Base-by-base conservation (phyloP, 2,888 invertebrate genomes). In the Stomorhina lunata region DNA sequence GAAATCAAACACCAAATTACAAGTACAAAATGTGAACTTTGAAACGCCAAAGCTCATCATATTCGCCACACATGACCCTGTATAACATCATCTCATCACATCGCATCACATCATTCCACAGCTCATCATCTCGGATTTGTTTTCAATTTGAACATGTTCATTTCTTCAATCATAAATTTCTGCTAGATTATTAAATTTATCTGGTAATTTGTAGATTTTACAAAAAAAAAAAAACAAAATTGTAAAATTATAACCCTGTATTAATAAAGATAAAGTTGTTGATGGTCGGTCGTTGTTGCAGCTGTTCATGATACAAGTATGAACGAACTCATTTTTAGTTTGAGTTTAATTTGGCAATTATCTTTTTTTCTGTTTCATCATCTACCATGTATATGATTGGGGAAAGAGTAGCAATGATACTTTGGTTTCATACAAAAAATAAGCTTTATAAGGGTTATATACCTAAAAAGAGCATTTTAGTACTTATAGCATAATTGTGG, bases 321-420 rank as follows among this genome's bases (percentile, higher is more conserved):
- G 57, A 1, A 29, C 2, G 48, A 17, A 9, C 9, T 45, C 12
- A 57, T 43, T 29, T 50, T 6, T 32, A 63, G 15, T 55, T 59
- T n/a, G 2, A 37, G n/a, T 66, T 43, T 45, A 45, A 78, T 69
- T 69, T 65, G 55, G 61, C 53, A 69, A 63, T 78, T 53, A 53
- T 48, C 37, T 37, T 68, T 68, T n/a, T 59, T 25, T 9, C 12
- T 40, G 34, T 40, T 37, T 27, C n/a, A 32, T n/a, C 0, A 29
- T 27, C 0, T 1, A 29, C n/a, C 2, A 57, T 43, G 27, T 40
- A n/a, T 0, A 7, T 27, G 37, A 17, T 2, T 29, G 22, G 22
- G n/a, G n/a, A n/a, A n/a, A n/a, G n/a, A n/a, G n/a, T 40, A 9
- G 17, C 32, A 40, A 1, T 50, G 4, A 22, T 61, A 37, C 34